These are phyloP conservation scores for Hydropsyche tenuis DNA, from an alignment of 1,140 invertebrate genomes.

Conservation along the genomic window DNA sequence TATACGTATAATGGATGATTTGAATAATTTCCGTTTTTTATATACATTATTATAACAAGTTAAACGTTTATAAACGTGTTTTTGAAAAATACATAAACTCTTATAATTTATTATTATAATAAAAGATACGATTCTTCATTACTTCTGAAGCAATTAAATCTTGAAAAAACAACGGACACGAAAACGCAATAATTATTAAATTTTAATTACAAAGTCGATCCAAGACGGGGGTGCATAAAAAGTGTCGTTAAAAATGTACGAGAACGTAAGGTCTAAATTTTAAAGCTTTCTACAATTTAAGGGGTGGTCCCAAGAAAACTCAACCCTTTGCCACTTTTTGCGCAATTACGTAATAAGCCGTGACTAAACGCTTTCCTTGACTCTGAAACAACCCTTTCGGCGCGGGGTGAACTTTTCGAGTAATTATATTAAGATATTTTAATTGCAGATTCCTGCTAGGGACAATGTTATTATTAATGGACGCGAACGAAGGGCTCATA, in stretches of 20 bases:
- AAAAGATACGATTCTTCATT: no score
- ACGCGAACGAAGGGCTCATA: not conserved
- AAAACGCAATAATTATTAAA: no score
- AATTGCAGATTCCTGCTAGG: slow-evolving; percentile 48
- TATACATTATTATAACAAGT: no score
- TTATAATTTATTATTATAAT: no score
- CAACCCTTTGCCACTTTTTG: slow-evolving; percentile 50
- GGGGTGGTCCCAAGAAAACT: not conserved
- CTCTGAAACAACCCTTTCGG: slow-evolving; percentile 31
- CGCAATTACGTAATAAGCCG: slow-evolving; percentile 51
- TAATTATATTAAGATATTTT: slow-evolving; percentile 51
- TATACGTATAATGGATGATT: no score
- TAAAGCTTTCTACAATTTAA: slow-evolving; percentile 4
- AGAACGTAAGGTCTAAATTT: not conserved
- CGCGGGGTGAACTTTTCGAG: slow-evolving; percentile 40
- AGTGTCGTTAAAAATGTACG: not conserved
- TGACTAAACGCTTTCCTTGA: slow-evolving; percentile 49
- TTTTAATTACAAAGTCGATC: slow-evolving; percentile 1
- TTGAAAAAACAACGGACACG: no score
- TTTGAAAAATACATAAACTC: no score
- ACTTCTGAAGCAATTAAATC: no score
- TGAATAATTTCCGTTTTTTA: not conserved
- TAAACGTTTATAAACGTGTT: no score
- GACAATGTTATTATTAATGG: slow-evolving; percentile 34
- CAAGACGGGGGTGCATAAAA: slow-evolving; percentile 22